Evolutionary conservation across 2,113 vertebrate genomes (phyloP).

Genomic region (Amphiprion ocellaris): DNA sequence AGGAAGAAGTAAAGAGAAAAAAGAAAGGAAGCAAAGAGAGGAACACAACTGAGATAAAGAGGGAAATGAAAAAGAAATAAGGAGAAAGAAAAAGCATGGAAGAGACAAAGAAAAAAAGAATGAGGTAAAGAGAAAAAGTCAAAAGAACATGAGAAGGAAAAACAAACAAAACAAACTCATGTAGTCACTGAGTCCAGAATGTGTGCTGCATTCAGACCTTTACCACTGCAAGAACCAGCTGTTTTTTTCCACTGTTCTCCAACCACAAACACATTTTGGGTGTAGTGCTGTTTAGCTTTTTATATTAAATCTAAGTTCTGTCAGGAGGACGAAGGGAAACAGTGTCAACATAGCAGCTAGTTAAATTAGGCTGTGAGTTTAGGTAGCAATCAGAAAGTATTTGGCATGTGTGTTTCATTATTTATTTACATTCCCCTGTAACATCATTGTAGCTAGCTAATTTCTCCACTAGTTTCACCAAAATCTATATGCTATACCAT

Average conservation of each 20-base stretch:
- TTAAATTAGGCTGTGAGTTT: no score
- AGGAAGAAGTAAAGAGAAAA: background rate
- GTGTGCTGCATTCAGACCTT: background rate
- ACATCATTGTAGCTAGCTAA: no score
- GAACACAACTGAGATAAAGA: background rate
- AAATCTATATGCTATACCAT: no score
- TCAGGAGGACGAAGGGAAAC: no score
- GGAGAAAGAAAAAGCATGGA: background rate
- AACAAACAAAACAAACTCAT: background rate
- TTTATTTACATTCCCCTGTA: no score
- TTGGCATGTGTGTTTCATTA: no score
- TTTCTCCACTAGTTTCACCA: no score
- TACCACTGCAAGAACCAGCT: constrained; percentile 28
- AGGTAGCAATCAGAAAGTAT: no score
- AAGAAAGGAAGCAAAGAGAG: background rate
- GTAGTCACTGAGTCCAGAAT: no score
- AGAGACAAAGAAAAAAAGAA: background rate
- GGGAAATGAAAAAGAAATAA: background rate
- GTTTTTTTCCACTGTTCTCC: constrained; percentile 13
- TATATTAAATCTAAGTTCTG: no score
- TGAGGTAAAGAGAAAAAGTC: background rate
- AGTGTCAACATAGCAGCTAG: no score
- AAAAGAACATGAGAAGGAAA: background rate
- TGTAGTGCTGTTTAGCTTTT: background rate
- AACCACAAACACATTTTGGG: background rate